These are phyloP conservation scores for Rhynchonema sp. DNA, from an alignment of 2,888 invertebrate species.

Conservation along the genomic window DNA sequence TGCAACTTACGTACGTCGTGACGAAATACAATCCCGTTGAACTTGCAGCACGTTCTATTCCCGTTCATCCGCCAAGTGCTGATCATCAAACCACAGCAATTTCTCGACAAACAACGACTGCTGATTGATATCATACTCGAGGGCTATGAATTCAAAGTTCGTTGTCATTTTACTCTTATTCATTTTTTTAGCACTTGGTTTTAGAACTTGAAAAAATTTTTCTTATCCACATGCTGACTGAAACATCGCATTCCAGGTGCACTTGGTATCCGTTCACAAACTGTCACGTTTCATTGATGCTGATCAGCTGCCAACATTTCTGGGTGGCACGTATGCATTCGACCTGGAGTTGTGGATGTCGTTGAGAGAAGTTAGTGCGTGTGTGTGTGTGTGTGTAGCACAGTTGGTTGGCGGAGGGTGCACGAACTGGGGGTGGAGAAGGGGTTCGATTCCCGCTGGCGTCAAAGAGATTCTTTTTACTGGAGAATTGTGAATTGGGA, in stretches of 20 bases:
- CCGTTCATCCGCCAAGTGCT: conserved; percentile 26
- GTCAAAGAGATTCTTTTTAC: too few relatives aligned
- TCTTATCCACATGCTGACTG: not conserved
- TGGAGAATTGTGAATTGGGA: not conserved
- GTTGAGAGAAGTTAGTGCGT: conserved; percentile 52
- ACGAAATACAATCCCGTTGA: too few relatives aligned
- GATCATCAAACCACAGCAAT: conserved; percentile 51
- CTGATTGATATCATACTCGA: conserved; percentile 20
- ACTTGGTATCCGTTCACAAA: conserved; percentile 48
- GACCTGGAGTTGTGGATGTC: conserved; percentile 54
- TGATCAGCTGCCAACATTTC: conserved; percentile 48
- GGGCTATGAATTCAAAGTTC: conserved; percentile 20
- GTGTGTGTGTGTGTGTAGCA: not conserved
- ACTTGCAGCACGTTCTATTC: conserved; percentile 18
- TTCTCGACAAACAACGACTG: conserved; percentile 52
- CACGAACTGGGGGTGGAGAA: not conserved
- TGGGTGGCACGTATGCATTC: conserved; percentile 51
- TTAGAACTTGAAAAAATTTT: too few relatives aligned
- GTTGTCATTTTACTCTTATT: too few relatives aligned
- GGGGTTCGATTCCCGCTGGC: not conserved
- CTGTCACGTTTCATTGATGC: conserved; percentile 48
- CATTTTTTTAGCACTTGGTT: too few relatives aligned
- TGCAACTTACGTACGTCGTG: too few relatives aligned
- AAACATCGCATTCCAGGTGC: conserved; percentile 39
- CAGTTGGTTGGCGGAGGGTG: not conserved